These are phyloP conservation scores for Phocoena sinus DNA, from an alignment of 2,113 vertebrate species.

Conservation along the genomic window DNA sequence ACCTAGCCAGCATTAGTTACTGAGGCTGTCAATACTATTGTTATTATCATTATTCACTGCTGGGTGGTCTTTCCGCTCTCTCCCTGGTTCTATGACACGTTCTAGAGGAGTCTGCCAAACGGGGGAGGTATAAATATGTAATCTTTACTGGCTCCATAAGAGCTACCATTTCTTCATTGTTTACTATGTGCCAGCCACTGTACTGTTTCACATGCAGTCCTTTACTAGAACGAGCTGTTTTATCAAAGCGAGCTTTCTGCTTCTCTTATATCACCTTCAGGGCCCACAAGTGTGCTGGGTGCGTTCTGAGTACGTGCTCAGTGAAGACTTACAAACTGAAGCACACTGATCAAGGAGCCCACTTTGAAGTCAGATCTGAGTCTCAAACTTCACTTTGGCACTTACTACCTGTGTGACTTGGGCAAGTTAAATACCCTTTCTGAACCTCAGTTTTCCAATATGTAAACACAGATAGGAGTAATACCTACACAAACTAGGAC, in stretches of 20 bases:
- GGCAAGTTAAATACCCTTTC: background rate
- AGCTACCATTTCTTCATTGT: background rate
- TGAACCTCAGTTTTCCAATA: background rate
- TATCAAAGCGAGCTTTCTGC: background rate
- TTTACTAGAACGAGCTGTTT: background rate
- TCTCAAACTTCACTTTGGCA: background rate
- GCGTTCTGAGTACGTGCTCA: background rate
- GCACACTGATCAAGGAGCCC: background rate
- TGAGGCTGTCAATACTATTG: background rate
- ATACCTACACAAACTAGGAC: background rate
- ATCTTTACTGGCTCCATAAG: background rate
- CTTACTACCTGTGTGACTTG: background rate
- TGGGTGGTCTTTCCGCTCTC: background rate
- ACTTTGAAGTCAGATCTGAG: background rate
- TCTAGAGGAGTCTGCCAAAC: background rate
- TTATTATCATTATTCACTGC: background rate
- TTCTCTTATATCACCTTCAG: background rate
- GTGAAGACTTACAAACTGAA: background rate
- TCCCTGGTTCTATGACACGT: background rate
- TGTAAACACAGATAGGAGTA: background rate
- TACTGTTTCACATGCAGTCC: background rate
- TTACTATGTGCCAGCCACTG: background rate
- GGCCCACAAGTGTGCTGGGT: background rate
- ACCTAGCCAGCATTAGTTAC: background rate
- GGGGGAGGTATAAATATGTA: background rate